phyloP scores from a whole-genome alignment of 2,888 invertebrate genomes.

The Caenorhabditis zanzibari region DNA sequence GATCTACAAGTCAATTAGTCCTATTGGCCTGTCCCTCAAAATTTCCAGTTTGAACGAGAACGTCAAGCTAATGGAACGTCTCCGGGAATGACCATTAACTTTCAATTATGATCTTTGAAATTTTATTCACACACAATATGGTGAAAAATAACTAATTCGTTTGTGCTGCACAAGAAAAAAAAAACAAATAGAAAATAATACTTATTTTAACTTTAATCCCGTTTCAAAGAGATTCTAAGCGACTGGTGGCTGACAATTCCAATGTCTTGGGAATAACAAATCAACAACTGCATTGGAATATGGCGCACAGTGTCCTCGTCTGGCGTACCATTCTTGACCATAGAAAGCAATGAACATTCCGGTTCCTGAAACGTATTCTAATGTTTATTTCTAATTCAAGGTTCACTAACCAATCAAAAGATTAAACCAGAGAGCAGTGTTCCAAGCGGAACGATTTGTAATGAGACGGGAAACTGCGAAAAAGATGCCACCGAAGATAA shows the following conservation, averaged over 20 bases:
- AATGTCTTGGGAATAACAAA: constrained; percentile 74
- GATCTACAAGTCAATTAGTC: neutral
- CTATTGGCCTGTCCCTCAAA: neutral
- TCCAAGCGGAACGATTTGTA: constrained; percentile 86
- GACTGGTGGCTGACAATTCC: constrained; percentile 69
- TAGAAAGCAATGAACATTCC: constrained; percentile 82
- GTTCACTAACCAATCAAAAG: constrained; percentile 87
- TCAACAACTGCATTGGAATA: constrained; percentile 67
- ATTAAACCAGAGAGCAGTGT: constrained; percentile 91
- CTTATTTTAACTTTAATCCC: neutral
- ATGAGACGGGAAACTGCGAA: constrained; percentile 85
- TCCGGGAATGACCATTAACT: neutral
- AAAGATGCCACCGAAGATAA: constrained; percentile 86
- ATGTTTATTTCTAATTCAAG: neutral
- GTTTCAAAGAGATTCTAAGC: constrained; percentile 25
- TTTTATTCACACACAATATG: constrained; percentile 18
- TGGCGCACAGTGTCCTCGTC: constrained; percentile 81
- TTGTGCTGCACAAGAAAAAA: constrained; percentile 28
- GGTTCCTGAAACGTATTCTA: constrained; percentile 68
- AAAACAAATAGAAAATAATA: constrained; percentile 1
- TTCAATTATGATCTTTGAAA: neutral
- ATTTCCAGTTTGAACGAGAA: neutral
- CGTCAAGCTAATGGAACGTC: too few relatives aligned
- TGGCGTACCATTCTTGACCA: constrained; percentile 89
- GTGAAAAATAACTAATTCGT: constrained; percentile 17